Percentiles rank a stretch among this genome's conserved stretches.
Evolutionary conservation across 2,888 invertebrate genomes (phyloP).

Genomic region (Meiosimyza decipiens): DNA sequence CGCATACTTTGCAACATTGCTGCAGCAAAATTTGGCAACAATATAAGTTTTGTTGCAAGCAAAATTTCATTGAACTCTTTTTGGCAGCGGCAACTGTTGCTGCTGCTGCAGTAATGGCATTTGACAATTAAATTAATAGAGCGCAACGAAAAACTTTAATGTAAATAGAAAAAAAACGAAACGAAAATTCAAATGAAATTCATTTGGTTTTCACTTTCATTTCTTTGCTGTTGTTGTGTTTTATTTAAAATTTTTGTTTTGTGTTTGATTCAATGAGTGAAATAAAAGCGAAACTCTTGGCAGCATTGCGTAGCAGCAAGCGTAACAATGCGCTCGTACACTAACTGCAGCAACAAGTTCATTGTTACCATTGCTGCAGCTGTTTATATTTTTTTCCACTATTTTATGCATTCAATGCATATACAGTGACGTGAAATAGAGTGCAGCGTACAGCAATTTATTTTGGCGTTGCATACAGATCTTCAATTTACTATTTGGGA

Average conservation of each 20-base stretch:
- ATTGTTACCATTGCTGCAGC: too few relatives aligned
- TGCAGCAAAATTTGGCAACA: slow-evolving; percentile 27
- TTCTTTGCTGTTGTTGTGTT: background rate
- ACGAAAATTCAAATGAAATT: slow-evolving; percentile 6
- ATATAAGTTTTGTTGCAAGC: background rate
- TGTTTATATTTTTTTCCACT: too few relatives aligned
- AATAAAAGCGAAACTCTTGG: slow-evolving; percentile 26
- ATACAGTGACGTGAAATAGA: too few relatives aligned
- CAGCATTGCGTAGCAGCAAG: slow-evolving; percentile 13
- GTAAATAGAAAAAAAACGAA: background rate
- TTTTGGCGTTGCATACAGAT: too few relatives aligned
- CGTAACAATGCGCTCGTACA: background rate
- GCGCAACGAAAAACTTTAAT: slow-evolving; percentile 26
- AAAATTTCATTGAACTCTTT: slow-evolving; percentile 26
- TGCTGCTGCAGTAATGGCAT: background rate
- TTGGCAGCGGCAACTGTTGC: background rate
- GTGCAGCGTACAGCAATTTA: background rate
- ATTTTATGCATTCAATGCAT: too few relatives aligned
- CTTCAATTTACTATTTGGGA: too few relatives aligned
- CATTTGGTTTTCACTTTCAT: slow-evolving; percentile 34
- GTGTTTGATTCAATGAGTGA: background rate
- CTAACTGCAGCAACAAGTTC: slow-evolving; percentile 9
- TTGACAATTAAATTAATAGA: slow-evolving; percentile 32
- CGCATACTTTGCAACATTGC: slow-evolving; percentile 17
- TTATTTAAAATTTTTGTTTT: background rate